Percentiles rank a stretch among this genome's conserved stretches.
phyloP scores from a whole-genome alignment of 2,888 invertebrate species.

The Megaustenia siamemsis region DNA sequence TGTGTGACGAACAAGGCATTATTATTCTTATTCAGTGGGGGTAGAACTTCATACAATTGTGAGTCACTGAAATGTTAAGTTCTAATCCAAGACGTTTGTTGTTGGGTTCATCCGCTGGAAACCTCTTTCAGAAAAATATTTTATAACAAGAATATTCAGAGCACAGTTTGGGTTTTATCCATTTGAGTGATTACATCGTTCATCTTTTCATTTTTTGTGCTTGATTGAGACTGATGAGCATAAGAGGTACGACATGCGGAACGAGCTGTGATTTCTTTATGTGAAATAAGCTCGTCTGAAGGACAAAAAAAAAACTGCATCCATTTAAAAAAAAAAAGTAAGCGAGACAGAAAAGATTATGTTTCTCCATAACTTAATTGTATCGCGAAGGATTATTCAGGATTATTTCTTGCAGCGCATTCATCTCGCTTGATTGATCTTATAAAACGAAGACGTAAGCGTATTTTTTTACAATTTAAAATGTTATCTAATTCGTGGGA shows the following conservation, averaged over 20 bases:
- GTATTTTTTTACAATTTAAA: too few species aligned
- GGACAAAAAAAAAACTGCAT: not conserved
- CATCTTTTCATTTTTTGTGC: not conserved
- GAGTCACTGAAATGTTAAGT: slow-evolving; percentile 29
- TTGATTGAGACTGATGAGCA: slow-evolving; percentile 8
- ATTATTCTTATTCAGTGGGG: slow-evolving; percentile 1
- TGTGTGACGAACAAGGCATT: not conserved
- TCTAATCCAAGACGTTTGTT: not conserved
- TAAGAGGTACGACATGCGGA: not conserved
- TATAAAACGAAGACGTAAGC: too few species aligned
- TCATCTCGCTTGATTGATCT: too few species aligned
- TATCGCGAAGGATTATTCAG: not conserved
- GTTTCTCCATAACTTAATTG: not conserved
- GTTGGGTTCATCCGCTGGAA: not conserved
- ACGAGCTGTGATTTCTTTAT: not conserved
- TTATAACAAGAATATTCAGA: not conserved
- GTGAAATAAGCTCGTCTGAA: not conserved
- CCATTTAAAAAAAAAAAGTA: not conserved
- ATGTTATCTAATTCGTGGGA: too few species aligned
- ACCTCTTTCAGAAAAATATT: not conserved
- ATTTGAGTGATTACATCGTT: slow-evolving; percentile 4
- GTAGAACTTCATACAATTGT: slow-evolving; percentile 9
- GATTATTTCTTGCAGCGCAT: not conserved
- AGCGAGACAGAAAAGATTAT: not conserved
- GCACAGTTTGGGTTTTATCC: not conserved